Conservation (phyloP, 2,888 invertebrate species). For the Rhabditoides inermis region DNA sequence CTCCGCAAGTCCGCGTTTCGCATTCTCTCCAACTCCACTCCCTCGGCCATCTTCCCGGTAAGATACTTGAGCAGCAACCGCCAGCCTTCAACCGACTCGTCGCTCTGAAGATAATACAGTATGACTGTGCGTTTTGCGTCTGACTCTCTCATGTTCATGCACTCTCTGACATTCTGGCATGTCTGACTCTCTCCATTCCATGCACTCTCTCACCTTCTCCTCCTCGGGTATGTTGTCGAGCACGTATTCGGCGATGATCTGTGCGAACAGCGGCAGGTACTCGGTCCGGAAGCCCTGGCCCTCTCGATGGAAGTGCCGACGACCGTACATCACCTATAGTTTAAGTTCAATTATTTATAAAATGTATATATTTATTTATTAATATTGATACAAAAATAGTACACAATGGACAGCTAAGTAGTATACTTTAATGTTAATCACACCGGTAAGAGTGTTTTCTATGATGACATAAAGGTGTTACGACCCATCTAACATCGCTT, state of each 20-base stretch:
- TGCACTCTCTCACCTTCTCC: not conserved
- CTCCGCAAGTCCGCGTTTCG: conserved; percentile 4
- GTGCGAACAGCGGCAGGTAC: conserved; percentile 6
- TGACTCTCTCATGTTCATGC: too few relatives aligned
- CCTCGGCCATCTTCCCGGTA: conserved; percentile 5
- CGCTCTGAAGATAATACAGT: too few relatives aligned
- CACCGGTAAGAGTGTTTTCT: too few relatives aligned
- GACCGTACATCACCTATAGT: conserved; percentile 7
- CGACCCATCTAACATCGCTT: too few relatives aligned
- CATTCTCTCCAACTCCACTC: conserved; percentile 5
- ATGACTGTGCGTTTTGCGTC: too few relatives aligned
- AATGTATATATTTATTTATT: not conserved
- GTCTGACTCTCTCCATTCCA: not conserved
- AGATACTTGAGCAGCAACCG: conserved; percentile 4
- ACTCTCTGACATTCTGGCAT: not conserved
- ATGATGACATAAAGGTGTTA: too few relatives aligned
- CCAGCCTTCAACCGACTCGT: conserved; percentile 2
- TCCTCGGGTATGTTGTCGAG: conserved; percentile 2
- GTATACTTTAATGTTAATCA: too few relatives aligned
- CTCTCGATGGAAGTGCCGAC: conserved; percentile 4
- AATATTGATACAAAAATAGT: too few relatives aligned
- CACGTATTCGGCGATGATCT: conserved; percentile 3
- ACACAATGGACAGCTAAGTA: too few relatives aligned
- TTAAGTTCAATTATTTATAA: not conserved
- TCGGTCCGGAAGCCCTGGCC: not conserved